Base-by-base conservation (phyloP, 2,888 invertebrate species). In the Cryptops parisi region DNA sequence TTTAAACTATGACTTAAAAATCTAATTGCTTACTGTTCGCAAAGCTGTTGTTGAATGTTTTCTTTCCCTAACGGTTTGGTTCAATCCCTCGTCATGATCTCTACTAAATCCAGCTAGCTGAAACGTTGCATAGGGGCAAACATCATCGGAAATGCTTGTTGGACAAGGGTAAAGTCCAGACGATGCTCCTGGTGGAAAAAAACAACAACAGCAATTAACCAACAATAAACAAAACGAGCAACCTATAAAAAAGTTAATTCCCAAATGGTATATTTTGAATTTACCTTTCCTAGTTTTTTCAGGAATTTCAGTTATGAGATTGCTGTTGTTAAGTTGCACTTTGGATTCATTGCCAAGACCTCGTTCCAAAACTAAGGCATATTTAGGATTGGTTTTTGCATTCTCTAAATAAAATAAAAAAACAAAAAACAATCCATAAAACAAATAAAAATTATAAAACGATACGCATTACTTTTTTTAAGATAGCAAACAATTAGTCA, bases 121-220 rank as follows among this genome's bases (percentile, higher is more conserved):
- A 41, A 52, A 54, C 19, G 54, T 54, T 17, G 54, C 54, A 21
- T 54, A 54, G 17, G 54, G 54, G 23, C 40, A 41, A 2, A 54
- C 54, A 25, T 52, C 51, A 24, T 51, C 52, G 22, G 33, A 23
- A 21, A 49, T 40, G 23, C n/a, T 38, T 5, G 40, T 39, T 17
- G 49, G 49, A 17, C 40, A 38, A 6, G 49, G 23, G 19, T 38
- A 49, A 3, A 48, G 38, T 2, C 43, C 19, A 15, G 48, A 27
- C 9, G 39, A 17, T 22, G 6, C 6, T 17, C 12, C 43, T 41
- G 43, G n/a, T n/a, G n/a, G n/a, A 33, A 33, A 33, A 33, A 33
- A 33, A 33, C 9, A 33, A 33, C 9, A 33, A 33, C 9, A 33
- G 15, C 9, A 33, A 33, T n/a, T n/a, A n/a, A n/a, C n/a, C n/a